These are phyloP conservation scores for Denticeps clupeoides DNA, from an alignment of 2,797 vertebrate species.

Conservation along the genomic window DNA sequence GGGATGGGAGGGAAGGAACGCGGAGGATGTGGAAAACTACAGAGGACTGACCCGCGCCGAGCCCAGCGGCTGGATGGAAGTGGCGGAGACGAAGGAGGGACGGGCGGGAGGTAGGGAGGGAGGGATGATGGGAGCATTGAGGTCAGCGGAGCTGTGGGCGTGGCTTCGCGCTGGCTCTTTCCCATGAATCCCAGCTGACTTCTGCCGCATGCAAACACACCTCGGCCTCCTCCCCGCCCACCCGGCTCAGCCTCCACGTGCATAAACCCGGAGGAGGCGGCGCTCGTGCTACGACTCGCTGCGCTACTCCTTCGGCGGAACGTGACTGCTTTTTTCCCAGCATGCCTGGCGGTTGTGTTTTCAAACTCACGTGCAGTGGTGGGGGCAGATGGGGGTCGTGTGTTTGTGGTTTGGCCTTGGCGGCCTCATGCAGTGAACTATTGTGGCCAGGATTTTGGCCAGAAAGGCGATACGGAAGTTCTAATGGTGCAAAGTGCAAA, in stretches of 20 bases:
- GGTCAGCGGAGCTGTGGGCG: slow-evolving; percentile 17
- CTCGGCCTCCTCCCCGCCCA: slow-evolving; percentile 28
- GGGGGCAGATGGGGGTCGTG: slow-evolving; percentile 7
- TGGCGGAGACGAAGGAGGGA: too few species aligned
- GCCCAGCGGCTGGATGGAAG: too few species aligned
- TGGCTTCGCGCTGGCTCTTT: slow-evolving; percentile 20
- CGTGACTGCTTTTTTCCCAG: neutral
- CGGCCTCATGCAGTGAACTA: too few species aligned
- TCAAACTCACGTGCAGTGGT: slow-evolving; percentile 1
- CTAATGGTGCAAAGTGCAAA: slow-evolving; percentile 3
- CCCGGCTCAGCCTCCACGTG: slow-evolving; percentile 9
- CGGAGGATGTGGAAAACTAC: too few species aligned
- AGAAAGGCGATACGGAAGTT: slow-evolving; percentile 7
- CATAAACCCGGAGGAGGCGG: neutral
- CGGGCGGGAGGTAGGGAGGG: neutral
- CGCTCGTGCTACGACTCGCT: neutral
- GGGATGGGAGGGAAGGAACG: too few species aligned
- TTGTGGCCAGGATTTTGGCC: slow-evolving; percentile 6
- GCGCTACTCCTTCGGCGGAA: neutral
- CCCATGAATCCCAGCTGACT: slow-evolving; percentile 35
- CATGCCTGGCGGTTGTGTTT: slow-evolving; percentile 7
- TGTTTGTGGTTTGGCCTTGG: slow-evolving; percentile 15
- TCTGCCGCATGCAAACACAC: slow-evolving; percentile 30
- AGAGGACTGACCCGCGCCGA: too few species aligned
- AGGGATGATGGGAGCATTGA: neutral